A percentile compares a stretch with the other conserved stretches of the same genome.
Evolutionary conservation across 2,797 vertebrate genomes (phyloP).

Genomic region (Lepilemur septentrionalis): DNA sequence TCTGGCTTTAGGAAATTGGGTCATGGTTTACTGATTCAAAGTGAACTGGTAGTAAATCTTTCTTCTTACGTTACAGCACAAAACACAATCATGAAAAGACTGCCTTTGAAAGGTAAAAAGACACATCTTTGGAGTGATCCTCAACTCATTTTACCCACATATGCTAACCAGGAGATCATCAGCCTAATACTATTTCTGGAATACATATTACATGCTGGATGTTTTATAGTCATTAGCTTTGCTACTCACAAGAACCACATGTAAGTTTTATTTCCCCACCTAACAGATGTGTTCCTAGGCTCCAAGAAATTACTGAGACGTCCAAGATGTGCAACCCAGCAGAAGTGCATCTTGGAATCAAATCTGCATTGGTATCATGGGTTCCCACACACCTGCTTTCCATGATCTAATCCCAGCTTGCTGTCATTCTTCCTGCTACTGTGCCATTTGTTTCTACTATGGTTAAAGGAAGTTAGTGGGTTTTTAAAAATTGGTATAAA

Average conservation of each 20-base stretch:
- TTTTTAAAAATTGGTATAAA: background rate
- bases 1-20: constrained; percentile 71
- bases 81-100: constrained; percentile 61
- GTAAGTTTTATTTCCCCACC: background rate
- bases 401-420: background rate
- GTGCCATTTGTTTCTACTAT: background rate
- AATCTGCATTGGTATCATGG: background rate
- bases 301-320: background rate
- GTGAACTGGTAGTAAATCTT: constrained; percentile 63
- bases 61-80: background rate
- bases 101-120: constrained; percentile 26
- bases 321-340: background rate
- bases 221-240: constrained; percentile 22
- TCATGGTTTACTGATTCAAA: constrained; percentile 55
- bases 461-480: background rate
- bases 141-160: background rate
- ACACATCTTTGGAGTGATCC: background rate
- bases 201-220: background rate
- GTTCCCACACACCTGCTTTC: background rate
- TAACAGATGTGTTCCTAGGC: background rate
- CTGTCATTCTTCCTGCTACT: background rate
- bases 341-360: background rate
- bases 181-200: background rate
- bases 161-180: constrained; percentile 17
- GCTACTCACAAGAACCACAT: background rate